A percentile compares a stretch with the other conserved stretches of the same genome.
Evolutionary conservation across 2,113 vertebrate genomes (phyloP).

Genomic region (Apistogramma diplotaenia): DNA sequence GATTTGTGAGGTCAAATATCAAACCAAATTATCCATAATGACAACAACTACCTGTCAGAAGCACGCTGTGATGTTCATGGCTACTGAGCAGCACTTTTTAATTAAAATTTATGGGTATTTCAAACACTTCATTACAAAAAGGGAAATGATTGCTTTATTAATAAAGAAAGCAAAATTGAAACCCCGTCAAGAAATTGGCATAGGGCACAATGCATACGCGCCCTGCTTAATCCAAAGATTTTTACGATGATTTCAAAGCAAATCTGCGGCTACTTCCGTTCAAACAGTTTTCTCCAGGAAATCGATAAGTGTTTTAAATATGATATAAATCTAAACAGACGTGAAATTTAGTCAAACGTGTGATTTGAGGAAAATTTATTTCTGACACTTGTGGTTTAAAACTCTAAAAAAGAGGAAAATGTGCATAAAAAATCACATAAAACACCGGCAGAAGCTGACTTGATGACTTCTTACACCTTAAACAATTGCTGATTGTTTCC

Average conservation of each 20-base stretch:
- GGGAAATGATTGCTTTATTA: conserved; percentile 42
- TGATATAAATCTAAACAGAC: neutral
- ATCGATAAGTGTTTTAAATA: neutral
- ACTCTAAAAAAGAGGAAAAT: no score
- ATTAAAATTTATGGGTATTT: conserved; percentile 39
- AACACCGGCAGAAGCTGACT: no score
- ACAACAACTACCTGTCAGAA: conserved; percentile 30
- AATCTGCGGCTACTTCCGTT: neutral
- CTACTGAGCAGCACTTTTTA: conserved; percentile 33
- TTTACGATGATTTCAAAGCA: neutral
- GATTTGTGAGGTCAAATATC: conserved; percentile 20
- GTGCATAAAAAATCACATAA: no score
- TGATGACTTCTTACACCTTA: no score
- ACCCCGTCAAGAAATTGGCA: neutral
- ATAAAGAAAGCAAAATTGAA: conserved; percentile 39
- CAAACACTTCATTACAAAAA: conserved; percentile 21
- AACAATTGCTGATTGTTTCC: no score
- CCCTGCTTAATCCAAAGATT: neutral
- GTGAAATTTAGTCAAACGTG: neutral
- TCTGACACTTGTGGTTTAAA: no score
- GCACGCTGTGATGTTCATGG: conserved; percentile 23
- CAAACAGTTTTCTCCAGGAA: neutral
- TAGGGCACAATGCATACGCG: neutral
- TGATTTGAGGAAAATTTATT: neutral
- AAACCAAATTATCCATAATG: conserved; percentile 23